These are phyloP conservation scores for Psittacula echo DNA, from an alignment of 2,797 vertebrate genomes.

Conservation along the genomic window DNA sequence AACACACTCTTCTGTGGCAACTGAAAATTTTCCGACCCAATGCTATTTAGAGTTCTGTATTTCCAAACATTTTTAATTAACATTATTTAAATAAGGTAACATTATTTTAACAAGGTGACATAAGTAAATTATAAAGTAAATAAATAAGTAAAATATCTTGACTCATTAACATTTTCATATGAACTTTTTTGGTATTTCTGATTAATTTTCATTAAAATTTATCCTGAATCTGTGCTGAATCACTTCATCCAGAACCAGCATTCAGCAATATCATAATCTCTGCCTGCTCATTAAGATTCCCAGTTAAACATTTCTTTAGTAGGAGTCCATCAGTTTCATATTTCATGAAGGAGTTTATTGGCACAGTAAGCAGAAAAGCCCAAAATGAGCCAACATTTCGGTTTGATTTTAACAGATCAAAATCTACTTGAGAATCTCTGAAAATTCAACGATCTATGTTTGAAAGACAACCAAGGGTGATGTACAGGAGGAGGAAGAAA, in stretches of 20 bases:
- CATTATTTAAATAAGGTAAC: neutral
- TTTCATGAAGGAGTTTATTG: neutral
- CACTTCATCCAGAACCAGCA: neutral
- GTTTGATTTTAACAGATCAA: neutral
- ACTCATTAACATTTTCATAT: neutral
- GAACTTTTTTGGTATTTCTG: neutral
- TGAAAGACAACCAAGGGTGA: neutral
- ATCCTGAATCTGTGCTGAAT: neutral
- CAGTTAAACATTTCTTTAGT: neutral
- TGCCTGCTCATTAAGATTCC: neutral
- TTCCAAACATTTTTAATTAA: neutral
- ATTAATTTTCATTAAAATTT: neutral
- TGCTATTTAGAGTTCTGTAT: neutral
- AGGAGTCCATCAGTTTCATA: neutral
- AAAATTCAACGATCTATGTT: neutral
- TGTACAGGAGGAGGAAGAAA: neutral
- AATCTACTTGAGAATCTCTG: neutral
- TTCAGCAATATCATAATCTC: neutral
- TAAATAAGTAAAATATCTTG: neutral
- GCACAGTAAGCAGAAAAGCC: neutral
- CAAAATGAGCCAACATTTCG: neutral
- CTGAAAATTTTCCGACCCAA: neutral
- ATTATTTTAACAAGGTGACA: neutral
- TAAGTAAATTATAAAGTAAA: neutral
- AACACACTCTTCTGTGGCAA: neutral